Evolutionary conservation across 2,113 vertebrate species (phyloP).

Genomic region (Emydura subglobosa): DNA sequence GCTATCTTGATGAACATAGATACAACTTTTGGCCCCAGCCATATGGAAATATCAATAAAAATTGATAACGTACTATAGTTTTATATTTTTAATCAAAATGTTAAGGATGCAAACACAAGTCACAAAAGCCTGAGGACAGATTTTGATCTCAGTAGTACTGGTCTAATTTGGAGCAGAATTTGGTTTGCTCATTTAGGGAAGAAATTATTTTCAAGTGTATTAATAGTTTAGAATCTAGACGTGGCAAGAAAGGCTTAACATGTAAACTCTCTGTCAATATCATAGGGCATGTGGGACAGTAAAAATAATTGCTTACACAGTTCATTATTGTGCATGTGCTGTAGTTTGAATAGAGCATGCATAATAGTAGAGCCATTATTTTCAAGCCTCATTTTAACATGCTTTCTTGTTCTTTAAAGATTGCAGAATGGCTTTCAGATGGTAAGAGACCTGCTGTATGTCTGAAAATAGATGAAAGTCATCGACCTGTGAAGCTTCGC

Average conservation of each 20-base stretch:
- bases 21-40: background rate
- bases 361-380: slow-evolving; percentile 12
- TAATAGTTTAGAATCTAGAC: background rate
- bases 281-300: background rate
- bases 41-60: background rate
- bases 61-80: background rate
- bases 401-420: slow-evolving; percentile 80
- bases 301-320: background rate
- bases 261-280: background rate
- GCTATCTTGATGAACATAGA: background rate
- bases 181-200: background rate
- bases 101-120: background rate
- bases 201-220: background rate
- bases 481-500: slow-evolving; percentile 94
- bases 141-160: background rate
- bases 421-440: slow-evolving; percentile 96
- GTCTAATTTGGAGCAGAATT: background rate
- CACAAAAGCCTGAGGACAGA: background rate
- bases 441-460: slow-evolving; percentile 85
- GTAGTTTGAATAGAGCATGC: background rate
- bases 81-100: background rate
- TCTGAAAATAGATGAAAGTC: slow-evolving; percentile 93
- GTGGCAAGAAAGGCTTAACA: background rate
- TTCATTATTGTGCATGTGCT: background rate
- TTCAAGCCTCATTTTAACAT: slow-evolving; percentile 30